Conservation (phyloP, 2,797 vertebrate genomes). For the Sebastiscus tertius region DNA sequence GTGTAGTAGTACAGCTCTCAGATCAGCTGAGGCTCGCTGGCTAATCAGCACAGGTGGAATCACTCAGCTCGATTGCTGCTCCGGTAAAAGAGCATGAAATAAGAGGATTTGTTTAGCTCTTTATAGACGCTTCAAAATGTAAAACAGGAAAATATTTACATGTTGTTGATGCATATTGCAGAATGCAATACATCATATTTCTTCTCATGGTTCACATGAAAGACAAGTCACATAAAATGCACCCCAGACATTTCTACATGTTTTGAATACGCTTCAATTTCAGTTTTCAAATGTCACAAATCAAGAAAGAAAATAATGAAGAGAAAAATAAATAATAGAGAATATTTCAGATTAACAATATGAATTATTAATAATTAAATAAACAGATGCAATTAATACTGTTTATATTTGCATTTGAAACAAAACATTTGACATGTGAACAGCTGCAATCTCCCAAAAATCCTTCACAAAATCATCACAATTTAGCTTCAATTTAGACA, state of each 20-base stretch:
- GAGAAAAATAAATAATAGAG: not conserved
- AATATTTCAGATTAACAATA: not conserved
- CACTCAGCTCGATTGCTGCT: conserved; percentile 33
- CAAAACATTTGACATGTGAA: not conserved
- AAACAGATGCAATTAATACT: not conserved
- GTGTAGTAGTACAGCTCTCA: not conserved
- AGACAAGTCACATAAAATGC: not conserved
- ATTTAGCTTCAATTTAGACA: not conserved
- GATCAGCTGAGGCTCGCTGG: not conserved
- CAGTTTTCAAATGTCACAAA: not conserved
- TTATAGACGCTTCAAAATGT: not conserved
- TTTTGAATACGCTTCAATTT: not conserved
- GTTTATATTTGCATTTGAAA: not conserved
- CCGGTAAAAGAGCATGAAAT: not conserved
- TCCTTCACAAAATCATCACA: not conserved
- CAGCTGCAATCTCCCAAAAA: not conserved
- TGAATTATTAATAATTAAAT: not conserved
- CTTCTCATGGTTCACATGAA: not conserved
- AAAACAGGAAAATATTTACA: not conserved
- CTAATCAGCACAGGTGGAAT: conserved; percentile 32
- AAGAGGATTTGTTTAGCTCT: not conserved
- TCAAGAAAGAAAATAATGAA: not conserved
- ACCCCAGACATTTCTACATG: not conserved
- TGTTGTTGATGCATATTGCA: not conserved
- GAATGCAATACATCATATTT: not conserved